Evolutionary conservation across 2,113 vertebrate species (phyloP).

Genomic region (Alexandromys fortis): DNA sequence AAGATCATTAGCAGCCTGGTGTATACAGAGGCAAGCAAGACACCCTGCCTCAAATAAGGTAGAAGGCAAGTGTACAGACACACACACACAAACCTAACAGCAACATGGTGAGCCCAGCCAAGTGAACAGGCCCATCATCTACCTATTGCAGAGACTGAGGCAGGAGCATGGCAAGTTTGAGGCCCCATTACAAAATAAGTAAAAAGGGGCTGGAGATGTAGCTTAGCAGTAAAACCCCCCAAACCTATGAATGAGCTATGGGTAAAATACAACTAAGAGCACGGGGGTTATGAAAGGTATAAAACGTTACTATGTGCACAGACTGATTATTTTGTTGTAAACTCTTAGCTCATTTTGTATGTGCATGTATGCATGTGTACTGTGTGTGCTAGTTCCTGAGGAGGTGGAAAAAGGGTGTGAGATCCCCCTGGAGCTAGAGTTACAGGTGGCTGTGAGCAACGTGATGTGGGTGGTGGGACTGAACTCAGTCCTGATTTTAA

Average conservation of each 20-base stretch:
- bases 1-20: not conserved
- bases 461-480: not conserved
- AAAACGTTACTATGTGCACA: not conserved
- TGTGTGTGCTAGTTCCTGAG: not conserved
- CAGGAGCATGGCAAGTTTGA: not conserved
- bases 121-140: not conserved
- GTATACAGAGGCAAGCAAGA: not conserved
- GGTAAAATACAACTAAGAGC: not conserved
- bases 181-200: not conserved
- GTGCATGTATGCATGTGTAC: not conserved
- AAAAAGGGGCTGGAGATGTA: not conserved
- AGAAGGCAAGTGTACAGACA: not conserved
- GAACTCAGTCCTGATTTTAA: not conserved
- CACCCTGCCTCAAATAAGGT: not conserved
- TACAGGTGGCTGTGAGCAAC: not conserved
- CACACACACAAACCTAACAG: not conserved
- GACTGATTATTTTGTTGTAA: not conserved
- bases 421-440: not conserved
- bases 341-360: not conserved
- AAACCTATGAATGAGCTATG: not conserved
- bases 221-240: not conserved
- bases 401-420: not conserved
- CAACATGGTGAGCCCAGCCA: not conserved
- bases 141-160: not conserved
- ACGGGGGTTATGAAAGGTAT: not conserved